Evolutionary conservation across 2,113 vertebrate genomes (phyloP).

Genomic region (Aix galericulata): DNA sequence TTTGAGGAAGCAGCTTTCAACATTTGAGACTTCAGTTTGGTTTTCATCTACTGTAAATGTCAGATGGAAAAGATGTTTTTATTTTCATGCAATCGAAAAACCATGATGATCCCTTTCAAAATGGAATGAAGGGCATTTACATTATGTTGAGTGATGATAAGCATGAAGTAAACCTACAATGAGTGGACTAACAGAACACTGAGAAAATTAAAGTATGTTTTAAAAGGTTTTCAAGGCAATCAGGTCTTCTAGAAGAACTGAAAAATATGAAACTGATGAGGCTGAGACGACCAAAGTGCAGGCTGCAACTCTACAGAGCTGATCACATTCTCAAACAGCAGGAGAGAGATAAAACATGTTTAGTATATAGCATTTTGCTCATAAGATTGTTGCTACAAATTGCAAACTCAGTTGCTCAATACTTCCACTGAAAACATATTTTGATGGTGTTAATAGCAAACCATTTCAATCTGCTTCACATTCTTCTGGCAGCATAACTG

Average conservation of each 20-base stretch:
- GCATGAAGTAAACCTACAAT: not conserved
- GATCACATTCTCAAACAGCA: not conserved
- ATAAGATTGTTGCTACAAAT: not conserved
- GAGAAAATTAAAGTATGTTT: constrained; percentile 16
- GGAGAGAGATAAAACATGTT: not conserved
- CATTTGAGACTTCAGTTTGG: constrained; percentile 47
- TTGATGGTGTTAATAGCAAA: not conserved
- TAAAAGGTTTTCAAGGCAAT: constrained; percentile 23
- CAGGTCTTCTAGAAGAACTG: not conserved
- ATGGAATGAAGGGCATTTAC: not conserved
- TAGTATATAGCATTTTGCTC: not conserved
- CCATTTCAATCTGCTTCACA: not conserved
- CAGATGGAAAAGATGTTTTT: not conserved
- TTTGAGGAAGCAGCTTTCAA: constrained; percentile 77
- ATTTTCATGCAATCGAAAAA: not conserved
- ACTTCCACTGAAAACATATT: constrained; percentile 15
- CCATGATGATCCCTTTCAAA: not conserved
- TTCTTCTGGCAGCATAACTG: not conserved
- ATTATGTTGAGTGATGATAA: not conserved
- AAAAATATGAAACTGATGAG: not conserved
- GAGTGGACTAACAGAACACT: not conserved
- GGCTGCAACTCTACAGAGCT: not conserved
- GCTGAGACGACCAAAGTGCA: not conserved
- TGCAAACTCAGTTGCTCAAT: not conserved
- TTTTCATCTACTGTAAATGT: constrained; percentile 51